Conservation (phyloP, 2,888 invertebrate genomes). For the Callyntrura guangdongensis region DNA sequence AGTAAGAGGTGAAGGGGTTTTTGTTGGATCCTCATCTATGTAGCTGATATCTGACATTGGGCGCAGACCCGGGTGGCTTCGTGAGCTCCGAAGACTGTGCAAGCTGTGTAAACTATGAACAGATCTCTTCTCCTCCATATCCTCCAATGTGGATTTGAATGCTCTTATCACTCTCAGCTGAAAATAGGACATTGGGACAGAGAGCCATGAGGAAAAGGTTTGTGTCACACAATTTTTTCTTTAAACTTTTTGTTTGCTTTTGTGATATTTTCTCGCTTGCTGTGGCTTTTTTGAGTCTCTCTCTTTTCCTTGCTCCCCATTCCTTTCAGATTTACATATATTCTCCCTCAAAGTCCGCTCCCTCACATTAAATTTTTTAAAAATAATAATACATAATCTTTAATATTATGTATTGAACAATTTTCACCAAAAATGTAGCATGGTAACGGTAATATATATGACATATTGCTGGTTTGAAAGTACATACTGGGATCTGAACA, state of each 20-base stretch:
- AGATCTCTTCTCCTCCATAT: conserved; percentile 99
- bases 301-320: conserved; percentile 61
- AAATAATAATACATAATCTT: conserved; percentile 40
- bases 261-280: conserved; percentile 30
- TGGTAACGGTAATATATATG: conserved; percentile 28
- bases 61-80: conserved; percentile 91
- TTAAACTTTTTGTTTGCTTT: conserved; percentile 30
- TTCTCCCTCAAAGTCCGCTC: conserved; percentile 71
- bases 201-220: conserved; percentile 86
- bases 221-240: conserved; percentile 83
- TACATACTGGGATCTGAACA: conserved; percentile 33
- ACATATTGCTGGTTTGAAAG: conserved; percentile 2
- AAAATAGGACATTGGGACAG: conserved; percentile 88
- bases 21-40: conserved; percentile 90
- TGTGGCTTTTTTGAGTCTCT: conserved; percentile 54
- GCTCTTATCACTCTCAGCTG: conserved; percentile 99
- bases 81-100: conserved; percentile 93
- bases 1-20: conserved; percentile 86
- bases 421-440: neutral
- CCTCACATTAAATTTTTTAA: conserved; percentile 39
- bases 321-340: conserved; percentile 47
- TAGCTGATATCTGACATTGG: conserved; percentile 94
- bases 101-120: conserved; percentile 98
- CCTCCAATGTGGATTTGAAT: conserved; percentile 99
- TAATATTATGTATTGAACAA: conserved; percentile 51